phyloP scores from a whole-genome alignment of 2,113 vertebrate species.

The Barbus barbus region DNA sequence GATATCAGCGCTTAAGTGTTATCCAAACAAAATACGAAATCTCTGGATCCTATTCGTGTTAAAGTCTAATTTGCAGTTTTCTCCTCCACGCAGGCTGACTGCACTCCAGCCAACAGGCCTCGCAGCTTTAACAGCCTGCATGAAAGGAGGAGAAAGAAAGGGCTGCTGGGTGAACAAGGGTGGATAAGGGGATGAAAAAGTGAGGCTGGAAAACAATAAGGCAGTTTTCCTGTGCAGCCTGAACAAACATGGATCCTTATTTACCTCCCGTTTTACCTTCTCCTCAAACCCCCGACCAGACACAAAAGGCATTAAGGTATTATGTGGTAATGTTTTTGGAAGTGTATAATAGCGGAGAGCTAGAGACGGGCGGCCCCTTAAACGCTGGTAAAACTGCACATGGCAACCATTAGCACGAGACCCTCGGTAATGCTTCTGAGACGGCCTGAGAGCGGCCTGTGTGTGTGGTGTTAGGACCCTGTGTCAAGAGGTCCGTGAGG shows the following conservation, averaged over 20 bases:
- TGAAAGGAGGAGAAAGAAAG: slow-evolving; percentile 47
- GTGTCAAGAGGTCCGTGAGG: slow-evolving; percentile 77
- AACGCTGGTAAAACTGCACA: slow-evolving; percentile 76
- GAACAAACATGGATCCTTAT: slow-evolving; percentile 54
- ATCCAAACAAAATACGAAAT: slow-evolving; percentile 47
- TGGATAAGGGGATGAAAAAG: slow-evolving; percentile 48
- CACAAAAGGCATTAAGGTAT: slow-evolving; percentile 78
- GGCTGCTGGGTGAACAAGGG: slow-evolving; percentile 45
- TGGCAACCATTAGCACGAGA: slow-evolving; percentile 82
- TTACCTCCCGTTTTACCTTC: slow-evolving; percentile 71
- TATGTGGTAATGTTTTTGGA: slow-evolving; percentile 81
- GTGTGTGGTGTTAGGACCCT: slow-evolving; percentile 56
- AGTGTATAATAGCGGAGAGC: slow-evolving; percentile 75
- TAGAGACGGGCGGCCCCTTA: slow-evolving; percentile 61
- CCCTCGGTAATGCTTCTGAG: slow-evolving; percentile 77
- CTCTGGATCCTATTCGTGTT: slow-evolving; percentile 18
- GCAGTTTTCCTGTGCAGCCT: slow-evolving; percentile 40
- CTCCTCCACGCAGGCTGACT: neutral
- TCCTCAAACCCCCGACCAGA: slow-evolving; percentile 63
- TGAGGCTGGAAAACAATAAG: slow-evolving; percentile 45
- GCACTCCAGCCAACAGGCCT: slow-evolving; percentile 36
- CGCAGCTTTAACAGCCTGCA: slow-evolving; percentile 45
- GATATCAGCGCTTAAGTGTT: slow-evolving; percentile 31
- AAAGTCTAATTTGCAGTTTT: slow-evolving; percentile 36
- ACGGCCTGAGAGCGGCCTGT: slow-evolving; percentile 71